Base-by-base conservation (phyloP, 2,888 invertebrate genomes). In the Rhodophaea formosa region DNA sequence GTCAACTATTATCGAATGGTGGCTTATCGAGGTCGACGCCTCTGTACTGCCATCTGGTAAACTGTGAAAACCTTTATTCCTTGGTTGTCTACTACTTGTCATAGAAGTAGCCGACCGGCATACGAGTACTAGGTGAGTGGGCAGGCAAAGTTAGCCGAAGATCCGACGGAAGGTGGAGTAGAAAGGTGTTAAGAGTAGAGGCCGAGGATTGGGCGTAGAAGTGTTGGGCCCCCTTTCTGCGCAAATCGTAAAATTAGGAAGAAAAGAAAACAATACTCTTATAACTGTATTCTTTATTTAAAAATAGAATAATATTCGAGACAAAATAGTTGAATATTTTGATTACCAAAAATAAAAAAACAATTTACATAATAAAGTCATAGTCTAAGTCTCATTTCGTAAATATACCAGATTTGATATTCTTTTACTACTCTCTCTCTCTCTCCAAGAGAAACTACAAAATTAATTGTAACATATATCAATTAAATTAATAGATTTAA, bases 391-490 rank as follows among this genome's bases (percentile, higher is more conserved):
- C n/a, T 12, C 39, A 39, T 39, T n/a, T 23, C 12, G n/a, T 12
- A n/a, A 52, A 56, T 53, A 35, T 43, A 56, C 35, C 54, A 58
- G 62, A 53, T 42, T 55, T 61, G 65, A 73, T 81, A 86, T 83
- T 84, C 84, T 86, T 84, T 77, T 74, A 66, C 77, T 78, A 80
- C 35, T 35, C 35, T 35, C n/a, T 23, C 77, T 86, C 84, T 87
- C 86, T 85, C 86, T 55, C 54, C 80, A 70, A 72, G 65, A 69
- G 61, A 53, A 57, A 32, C 57, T 29, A 46, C 32, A 3, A 45
- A 10, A 43, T 16, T 53, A 43, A 53, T 57, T 49, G 52, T 46
- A 30, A 58, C 43, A 16, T 43, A 53, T 10, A 45, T 49, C 35
- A 55, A 55, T 45, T 44, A 29, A 30, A 67, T 64, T 70, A 63